Conservation (phyloP, 2,113 vertebrate genomes). For the Candoia aspera region DNA sequence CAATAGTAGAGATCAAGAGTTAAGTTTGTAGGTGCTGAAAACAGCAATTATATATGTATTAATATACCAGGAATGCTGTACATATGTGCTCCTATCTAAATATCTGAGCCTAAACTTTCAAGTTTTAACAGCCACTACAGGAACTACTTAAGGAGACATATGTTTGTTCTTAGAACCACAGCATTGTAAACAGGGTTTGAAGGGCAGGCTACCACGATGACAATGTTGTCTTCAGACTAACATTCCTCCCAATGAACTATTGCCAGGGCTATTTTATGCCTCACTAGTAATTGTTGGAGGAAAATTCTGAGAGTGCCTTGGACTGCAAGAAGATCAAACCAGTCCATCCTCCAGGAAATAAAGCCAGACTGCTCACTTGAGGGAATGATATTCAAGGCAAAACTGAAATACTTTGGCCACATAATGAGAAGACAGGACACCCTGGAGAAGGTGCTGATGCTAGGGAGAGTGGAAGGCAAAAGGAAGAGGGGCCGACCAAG, state of each 20-base stretch:
- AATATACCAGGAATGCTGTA: not conserved
- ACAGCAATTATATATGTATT: not conserved
- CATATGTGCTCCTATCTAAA: not conserved
- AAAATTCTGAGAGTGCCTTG: too few species aligned
- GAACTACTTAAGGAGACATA: not conserved
- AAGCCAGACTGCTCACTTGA: too few species aligned
- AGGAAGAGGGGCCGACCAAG: too few species aligned
- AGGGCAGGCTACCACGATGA: not conserved
- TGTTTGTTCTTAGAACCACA: not conserved
- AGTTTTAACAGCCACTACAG: not conserved
- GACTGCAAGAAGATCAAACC: too few species aligned
- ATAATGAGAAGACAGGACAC: too few species aligned
- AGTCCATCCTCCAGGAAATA: too few species aligned
- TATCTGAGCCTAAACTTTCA: not conserved
- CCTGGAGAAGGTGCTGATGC: too few species aligned
- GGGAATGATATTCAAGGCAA: too few species aligned
- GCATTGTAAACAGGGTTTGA: not conserved
- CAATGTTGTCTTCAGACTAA: not conserved
- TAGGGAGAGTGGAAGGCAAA: too few species aligned
- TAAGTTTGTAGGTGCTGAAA: not conserved
- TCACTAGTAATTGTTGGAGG: too few species aligned
- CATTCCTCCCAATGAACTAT: not conserved
- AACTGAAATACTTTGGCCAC: too few species aligned
- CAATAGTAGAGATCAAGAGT: not conserved
- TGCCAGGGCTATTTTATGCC: not conserved